Percentiles rank a stretch among this genome's conserved stretches.
These are phyloP conservation scores for Resseliella maxima DNA, from an alignment of 2,888 invertebrate species.

Conservation along the genomic window DNA sequence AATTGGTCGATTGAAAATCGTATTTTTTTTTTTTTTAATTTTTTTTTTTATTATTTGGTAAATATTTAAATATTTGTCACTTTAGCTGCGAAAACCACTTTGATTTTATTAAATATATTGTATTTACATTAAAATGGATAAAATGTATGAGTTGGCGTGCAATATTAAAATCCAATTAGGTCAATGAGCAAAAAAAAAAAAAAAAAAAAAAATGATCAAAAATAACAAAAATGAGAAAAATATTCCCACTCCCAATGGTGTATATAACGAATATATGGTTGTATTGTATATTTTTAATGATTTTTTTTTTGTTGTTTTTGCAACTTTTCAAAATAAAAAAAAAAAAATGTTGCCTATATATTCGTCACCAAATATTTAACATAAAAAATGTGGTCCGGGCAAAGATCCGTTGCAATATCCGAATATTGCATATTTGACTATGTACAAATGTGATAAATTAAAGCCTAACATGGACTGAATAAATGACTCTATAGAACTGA, in stretches of 20 bases:
- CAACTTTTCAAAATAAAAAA: background rate
- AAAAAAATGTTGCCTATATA: background rate
- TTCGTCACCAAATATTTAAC: too few relatives aligned
- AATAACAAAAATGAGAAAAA: too few relatives aligned
- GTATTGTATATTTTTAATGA: too few relatives aligned
- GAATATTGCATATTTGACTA: background rate
- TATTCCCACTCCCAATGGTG: too few relatives aligned
- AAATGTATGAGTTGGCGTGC: slow-evolving; percentile 23
- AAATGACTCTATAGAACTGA: background rate
- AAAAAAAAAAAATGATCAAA: background rate
- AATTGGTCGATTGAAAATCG: background rate
- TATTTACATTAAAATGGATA: slow-evolving; percentile 40
- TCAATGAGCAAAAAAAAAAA: background rate
- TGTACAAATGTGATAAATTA: background rate
- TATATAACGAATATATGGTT: too few relatives aligned
- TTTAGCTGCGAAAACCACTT: background rate
- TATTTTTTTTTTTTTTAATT: background rate
- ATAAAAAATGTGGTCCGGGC: too few relatives aligned
- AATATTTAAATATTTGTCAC: background rate
- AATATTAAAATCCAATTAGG: slow-evolving; percentile 40
- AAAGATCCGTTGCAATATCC: too few relatives aligned
- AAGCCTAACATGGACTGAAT: background rate
- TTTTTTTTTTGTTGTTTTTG: too few relatives aligned
- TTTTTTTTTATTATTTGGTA: too few relatives aligned
- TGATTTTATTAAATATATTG: slow-evolving; percentile 30